Base-by-base conservation (phyloP, 1,140 invertebrate species). In the Antheraea mylitta region DNA sequence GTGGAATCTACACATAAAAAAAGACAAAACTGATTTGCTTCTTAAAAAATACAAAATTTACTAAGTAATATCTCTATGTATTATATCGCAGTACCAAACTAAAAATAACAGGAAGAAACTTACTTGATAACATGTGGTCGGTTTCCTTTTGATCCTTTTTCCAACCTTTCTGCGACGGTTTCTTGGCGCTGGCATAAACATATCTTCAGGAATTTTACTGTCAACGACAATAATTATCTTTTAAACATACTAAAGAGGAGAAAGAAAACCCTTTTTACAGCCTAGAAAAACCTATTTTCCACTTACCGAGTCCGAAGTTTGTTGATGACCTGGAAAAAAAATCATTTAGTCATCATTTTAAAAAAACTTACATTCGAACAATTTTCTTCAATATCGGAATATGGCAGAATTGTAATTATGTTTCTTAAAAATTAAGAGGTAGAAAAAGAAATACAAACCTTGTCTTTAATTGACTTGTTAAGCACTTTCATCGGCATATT, bases 81-180 rank as follows among this genome's bases (percentile, higher is more conserved):
- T 2, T 10, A 59, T 8, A 18, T 59, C 58, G 8, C 58, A n/a
- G 5, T 16, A 8, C 3, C 7, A 59, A 37, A 22, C 0, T 9
- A 30, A 30, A 36, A n/a, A 59, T n/a, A 63, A 13, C 45, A 67
- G 19, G 48, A 60, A 58, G 10, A 37, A 45, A 62, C 72, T 79
- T 69, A 89, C 86, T 68, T 89, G 86, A 70, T 86, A 75, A 64
- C 87, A 89, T 0, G 85, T 85, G 0, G 81, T 89, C 0, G 87
- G 87, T 76, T 85, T 89, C 13, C 58, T 80, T n/a, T 67, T 67
- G 6, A 70, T 69, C 64, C 78, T 71, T 59, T 72, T 74, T 19
- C 19, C 30, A 10, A 70, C 67, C 18, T 72, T 75, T 71, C 68
- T 73, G 11, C 58, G 30, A 3, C 38, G 36, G 30, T 60, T 66